phyloP scores from a whole-genome alignment of 2,113 vertebrate species.

The Plotosus lineatus region DNA sequence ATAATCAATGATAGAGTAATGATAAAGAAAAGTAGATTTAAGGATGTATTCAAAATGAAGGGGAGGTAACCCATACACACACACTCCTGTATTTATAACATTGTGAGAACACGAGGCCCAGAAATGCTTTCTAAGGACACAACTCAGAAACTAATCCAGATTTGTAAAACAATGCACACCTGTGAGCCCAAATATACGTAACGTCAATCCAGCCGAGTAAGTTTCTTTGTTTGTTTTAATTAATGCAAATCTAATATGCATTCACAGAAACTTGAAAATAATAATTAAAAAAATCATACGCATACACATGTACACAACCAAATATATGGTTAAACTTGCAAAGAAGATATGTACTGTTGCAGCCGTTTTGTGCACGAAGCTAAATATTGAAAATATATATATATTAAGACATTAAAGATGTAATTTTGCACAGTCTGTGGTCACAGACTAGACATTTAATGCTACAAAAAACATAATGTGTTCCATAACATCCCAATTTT shows the following conservation, averaged over 20 bases:
- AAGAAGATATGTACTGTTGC: not conserved
- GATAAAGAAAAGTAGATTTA: not conserved
- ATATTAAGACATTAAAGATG: not conserved
- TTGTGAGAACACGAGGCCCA: no score
- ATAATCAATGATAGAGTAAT: not conserved
- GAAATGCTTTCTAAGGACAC: no score
- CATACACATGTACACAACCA: not conserved
- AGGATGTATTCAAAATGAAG: not conserved
- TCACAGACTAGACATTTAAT: not conserved
- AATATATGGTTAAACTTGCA: not conserved
- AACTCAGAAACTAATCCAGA: not conserved
- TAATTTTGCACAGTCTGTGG: not conserved
- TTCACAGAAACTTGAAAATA: not conserved
- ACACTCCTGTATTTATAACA: not conserved
- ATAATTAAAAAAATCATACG: not conserved
- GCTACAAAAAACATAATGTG: not conserved
- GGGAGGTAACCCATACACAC: not conserved
- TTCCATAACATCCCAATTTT: not conserved
- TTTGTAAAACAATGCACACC: not conserved
- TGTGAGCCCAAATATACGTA: not conserved
- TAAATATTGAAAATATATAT: not conserved
- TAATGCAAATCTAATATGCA: not conserved
- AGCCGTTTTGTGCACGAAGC: no score
- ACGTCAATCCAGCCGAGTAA: not conserved
- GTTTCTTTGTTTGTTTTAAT: not conserved